A percentile compares a stretch with the other conserved stretches of the same genome.
These are phyloP conservation scores for Lochmaea crataegi DNA, from an alignment of 2,888 invertebrate genomes.

Conservation along the genomic window DNA sequence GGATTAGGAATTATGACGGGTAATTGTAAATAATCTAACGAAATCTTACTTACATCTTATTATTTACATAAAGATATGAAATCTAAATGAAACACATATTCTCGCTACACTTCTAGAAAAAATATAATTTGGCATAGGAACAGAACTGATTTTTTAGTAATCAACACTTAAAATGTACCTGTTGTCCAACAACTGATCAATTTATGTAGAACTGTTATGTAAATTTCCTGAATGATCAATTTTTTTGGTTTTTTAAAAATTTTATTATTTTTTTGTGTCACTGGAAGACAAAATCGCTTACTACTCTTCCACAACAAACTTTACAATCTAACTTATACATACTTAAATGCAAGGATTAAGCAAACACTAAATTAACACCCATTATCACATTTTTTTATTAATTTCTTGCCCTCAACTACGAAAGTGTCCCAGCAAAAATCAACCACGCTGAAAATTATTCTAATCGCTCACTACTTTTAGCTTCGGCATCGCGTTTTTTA, in stretches of 20 bases:
- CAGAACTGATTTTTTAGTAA: slow-evolving; percentile 36
- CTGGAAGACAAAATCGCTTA: slow-evolving; percentile 58
- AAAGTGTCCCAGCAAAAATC: slow-evolving; percentile 20
- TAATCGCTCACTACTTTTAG: too few species aligned
- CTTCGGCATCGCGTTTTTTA: neutral
- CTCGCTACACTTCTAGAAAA: slow-evolving; percentile 34
- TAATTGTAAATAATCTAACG: neutral
- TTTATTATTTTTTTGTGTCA: slow-evolving; percentile 59
- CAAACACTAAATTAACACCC: slow-evolving; percentile 50
- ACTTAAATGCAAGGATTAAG: slow-evolving; percentile 58
- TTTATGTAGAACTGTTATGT: slow-evolving; percentile 26
- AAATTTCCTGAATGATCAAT: slow-evolving; percentile 24
- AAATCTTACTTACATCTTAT: slow-evolving; percentile 33
- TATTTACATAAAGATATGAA: slow-evolving; percentile 41
- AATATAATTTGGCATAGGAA: slow-evolving; percentile 40
- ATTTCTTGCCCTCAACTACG: slow-evolving; percentile 43
- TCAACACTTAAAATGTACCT: slow-evolving; percentile 20
- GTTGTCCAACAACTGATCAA: slow-evolving; percentile 20
- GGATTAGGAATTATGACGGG: neutral
- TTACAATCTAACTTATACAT: slow-evolving; percentile 55
- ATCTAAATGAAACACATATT: slow-evolving; percentile 32
- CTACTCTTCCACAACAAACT: slow-evolving; percentile 53
- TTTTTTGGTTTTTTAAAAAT: slow-evolving; percentile 39
- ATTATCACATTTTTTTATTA: slow-evolving; percentile 55
- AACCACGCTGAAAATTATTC: neutral